phyloP scores from a whole-genome alignment of 2,888 invertebrate genomes.

The Steinernema hermaphroditum region DNA sequence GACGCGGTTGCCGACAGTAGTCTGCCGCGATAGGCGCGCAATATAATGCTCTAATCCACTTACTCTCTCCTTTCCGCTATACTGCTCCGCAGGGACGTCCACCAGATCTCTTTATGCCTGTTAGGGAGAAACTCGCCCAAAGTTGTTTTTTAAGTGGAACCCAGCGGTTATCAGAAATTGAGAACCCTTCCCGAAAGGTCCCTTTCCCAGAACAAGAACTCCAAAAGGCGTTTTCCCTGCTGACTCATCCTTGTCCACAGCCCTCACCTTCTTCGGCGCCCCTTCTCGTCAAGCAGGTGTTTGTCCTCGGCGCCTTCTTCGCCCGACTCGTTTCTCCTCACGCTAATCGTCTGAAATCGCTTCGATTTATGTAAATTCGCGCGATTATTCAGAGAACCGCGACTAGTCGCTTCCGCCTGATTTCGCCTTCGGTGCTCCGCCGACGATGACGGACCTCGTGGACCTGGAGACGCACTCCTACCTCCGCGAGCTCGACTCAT shows the following conservation, averaged over 20 bases:
- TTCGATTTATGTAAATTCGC: slow-evolving; percentile 24
- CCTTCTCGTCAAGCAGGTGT: not conserved
- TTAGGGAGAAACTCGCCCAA: not conserved
- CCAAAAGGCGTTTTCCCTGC: not conserved
- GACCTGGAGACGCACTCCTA: slow-evolving; percentile 1
- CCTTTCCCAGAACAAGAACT: not conserved
- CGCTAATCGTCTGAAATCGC: not conserved
- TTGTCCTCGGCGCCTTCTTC: not conserved
- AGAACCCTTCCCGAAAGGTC: not conserved
- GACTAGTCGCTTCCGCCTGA: not conserved
- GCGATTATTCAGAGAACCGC: slow-evolving; percentile 5
- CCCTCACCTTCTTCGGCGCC: not conserved
- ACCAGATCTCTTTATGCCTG: not conserved
- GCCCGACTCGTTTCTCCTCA: not conserved
- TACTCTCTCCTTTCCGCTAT: not conserved
- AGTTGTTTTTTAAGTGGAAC: not conserved
- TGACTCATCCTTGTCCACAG: not conserved
- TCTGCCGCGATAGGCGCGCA: not conserved
- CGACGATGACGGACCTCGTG: not conserved
- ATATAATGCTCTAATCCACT: slow-evolving; percentile 6
- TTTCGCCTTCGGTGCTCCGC: not conserved
- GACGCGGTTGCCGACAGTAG: slow-evolving; percentile 1
- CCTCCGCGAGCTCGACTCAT: slow-evolving; percentile 33
- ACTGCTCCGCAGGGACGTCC: not conserved
- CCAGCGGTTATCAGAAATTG: not conserved